Conservation (phyloP, 2,113 vertebrate species). For the Cettia cetti region DNA sequence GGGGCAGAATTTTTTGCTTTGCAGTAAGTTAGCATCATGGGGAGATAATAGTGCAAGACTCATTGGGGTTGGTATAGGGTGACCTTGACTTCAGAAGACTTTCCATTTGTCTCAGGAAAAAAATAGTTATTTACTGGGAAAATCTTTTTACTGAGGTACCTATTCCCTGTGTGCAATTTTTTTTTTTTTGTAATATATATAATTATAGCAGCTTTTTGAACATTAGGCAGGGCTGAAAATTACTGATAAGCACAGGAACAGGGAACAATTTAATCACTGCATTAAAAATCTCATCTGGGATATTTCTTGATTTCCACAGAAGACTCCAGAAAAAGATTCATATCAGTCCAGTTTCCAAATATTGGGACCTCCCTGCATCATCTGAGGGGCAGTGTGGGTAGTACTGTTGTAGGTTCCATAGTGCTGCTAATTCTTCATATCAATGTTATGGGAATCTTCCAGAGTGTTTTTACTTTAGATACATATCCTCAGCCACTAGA, state of each 20-base stretch:
- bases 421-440: neutral
- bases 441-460: neutral
- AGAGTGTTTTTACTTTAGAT: neutral
- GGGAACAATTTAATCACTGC: neutral
- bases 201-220: neutral
- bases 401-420: fast-evolving
- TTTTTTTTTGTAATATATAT: neutral
- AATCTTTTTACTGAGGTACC: neutral
- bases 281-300: neutral
- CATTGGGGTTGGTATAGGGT: neutral
- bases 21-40: neutral
- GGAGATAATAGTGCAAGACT: neutral
- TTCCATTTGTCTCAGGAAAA: neutral
- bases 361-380: neutral
- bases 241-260: neutral
- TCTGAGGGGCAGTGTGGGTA: neutral
- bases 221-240: neutral
- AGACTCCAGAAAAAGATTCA: neutral
- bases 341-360: neutral
- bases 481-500: neutral
- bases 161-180: neutral
- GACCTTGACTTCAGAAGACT: neutral
- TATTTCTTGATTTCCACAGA: neutral
- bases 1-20: neutral
- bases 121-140: neutral